Evolutionary conservation across 2,888 invertebrate species (phyloP).

Genomic region (Sesia apiformis): DNA sequence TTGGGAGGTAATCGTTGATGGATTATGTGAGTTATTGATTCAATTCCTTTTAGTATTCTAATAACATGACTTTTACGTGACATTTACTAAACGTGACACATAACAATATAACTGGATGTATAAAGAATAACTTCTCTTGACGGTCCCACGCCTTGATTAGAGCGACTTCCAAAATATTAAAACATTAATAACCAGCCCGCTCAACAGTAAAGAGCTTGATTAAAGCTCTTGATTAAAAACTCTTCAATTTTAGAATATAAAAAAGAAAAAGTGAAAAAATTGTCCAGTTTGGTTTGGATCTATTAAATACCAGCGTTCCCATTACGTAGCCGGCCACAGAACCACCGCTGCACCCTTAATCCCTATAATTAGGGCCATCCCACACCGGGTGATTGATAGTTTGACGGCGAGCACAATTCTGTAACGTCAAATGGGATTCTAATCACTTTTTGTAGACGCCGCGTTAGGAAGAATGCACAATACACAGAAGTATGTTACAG

Average conservation of each 20-base stretch:
- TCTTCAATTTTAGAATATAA: constrained; percentile 30
- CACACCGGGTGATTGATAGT: constrained; percentile 65
- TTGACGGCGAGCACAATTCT: constrained; percentile 29
- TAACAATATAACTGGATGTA: too few relatives aligned
- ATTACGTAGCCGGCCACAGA: constrained; percentile 44
- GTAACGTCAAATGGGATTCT: constrained; percentile 52
- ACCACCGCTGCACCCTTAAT: constrained; percentile 42
- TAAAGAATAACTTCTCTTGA: too few relatives aligned
- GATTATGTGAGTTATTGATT: too few relatives aligned
- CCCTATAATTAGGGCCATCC: constrained; percentile 69
- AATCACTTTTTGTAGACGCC: constrained; percentile 46
- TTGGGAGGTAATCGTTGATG: too few relatives aligned
- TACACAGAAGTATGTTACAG: neutral
- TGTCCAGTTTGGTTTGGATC: constrained; percentile 27
- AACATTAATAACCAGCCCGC: neutral
- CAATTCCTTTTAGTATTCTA: too few relatives aligned
- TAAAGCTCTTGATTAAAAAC: constrained; percentile 34
- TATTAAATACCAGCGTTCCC: constrained; percentile 34
- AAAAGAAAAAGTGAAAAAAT: neutral
- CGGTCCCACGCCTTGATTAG: neutral
- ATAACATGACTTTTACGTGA: too few relatives aligned
- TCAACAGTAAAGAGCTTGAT: neutral
- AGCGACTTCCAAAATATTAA: constrained; percentile 8
- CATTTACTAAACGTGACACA: too few relatives aligned
- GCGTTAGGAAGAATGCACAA: neutral